Evolutionary conservation across 2,797 vertebrate species (phyloP).

Genomic region (Catostomus latipinnis): DNA sequence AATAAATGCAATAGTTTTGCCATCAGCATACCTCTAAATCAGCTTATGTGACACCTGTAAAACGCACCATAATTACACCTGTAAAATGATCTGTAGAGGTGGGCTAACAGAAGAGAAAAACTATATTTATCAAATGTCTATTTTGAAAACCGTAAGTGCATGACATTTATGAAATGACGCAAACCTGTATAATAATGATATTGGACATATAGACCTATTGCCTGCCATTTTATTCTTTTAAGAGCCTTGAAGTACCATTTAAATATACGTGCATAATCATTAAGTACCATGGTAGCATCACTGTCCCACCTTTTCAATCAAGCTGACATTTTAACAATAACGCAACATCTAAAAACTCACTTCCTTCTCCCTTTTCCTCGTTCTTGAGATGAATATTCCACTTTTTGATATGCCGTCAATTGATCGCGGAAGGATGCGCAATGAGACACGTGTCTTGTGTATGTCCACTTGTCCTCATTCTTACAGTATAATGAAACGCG

Average conservation of each 20-base stretch:
- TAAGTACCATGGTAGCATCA: too few relatives aligned
- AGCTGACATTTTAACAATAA: not conserved
- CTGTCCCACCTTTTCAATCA: too few relatives aligned
- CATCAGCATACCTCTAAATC: too few relatives aligned
- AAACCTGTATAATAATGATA: too few relatives aligned
- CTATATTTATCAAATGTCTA: not conserved
- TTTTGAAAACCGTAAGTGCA: too few relatives aligned
- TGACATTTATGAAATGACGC: too few relatives aligned
- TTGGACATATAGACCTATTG: too few relatives aligned
- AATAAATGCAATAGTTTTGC: too few relatives aligned
- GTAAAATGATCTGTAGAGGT: not conserved
- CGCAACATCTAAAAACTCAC: constrained; percentile 43
- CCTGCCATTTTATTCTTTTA: too few relatives aligned
- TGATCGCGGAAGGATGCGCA: constrained; percentile 20
- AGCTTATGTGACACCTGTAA: not conserved
- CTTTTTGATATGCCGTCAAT: constrained; percentile 12
- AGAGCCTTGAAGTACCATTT: too few relatives aligned
- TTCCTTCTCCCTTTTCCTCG: not conserved
- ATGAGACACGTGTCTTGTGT: constrained; percentile 3
- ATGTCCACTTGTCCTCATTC: not conserved
- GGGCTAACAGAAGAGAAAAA: not conserved
- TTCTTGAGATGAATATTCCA: constrained; percentile 35
- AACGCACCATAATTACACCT: not conserved
- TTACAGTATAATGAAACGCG: constrained; percentile 59
- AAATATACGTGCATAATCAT: too few relatives aligned